Conservation (phyloP, 2,113 vertebrate species). For the Ornithorhynchus anatinus region DNA sequence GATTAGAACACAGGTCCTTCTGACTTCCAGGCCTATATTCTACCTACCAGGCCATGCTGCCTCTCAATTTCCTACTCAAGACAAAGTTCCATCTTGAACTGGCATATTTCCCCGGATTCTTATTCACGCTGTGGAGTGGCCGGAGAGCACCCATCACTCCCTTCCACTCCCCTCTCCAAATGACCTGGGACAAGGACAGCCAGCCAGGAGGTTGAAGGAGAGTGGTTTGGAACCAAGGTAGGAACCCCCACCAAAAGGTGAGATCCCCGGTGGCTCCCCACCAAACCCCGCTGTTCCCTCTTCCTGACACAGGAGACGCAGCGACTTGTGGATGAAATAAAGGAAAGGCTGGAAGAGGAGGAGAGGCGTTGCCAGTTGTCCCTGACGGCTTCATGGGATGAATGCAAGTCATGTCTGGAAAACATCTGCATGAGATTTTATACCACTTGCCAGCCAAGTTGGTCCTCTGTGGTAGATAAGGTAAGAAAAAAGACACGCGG, state of each 20-base stretch:
- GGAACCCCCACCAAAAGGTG: neutral
- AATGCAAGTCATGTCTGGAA: conserved; percentile 85
- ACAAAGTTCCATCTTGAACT: too few species aligned
- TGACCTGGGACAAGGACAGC: neutral
- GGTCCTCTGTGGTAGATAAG: conserved; percentile 75
- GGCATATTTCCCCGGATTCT: too few species aligned
- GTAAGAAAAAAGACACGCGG: conserved; percentile 68
- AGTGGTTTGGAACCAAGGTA: neutral
- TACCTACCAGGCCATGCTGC: too few species aligned
- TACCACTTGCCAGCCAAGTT: conserved; percentile 74
- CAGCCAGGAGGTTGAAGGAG: neutral
- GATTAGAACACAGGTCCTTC: too few species aligned
- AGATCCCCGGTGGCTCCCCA: neutral
- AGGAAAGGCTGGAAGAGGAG: conserved; percentile 81
- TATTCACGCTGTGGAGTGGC: too few species aligned
- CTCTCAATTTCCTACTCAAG: too few species aligned
- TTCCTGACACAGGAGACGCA: conserved; percentile 75
- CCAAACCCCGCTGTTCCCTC: conserved; percentile 20
- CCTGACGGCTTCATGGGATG: conserved; percentile 78
- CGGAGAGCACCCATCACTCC: neutral
- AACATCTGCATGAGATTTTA: conserved; percentile 82
- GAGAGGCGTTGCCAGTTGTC: conserved; percentile 81
- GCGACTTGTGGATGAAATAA: conserved; percentile 82
- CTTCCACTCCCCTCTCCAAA: neutral
- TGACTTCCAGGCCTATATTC: too few species aligned